Base-by-base conservation (phyloP, 2,113 vertebrate species). In the Heteronetta atricapilla region DNA sequence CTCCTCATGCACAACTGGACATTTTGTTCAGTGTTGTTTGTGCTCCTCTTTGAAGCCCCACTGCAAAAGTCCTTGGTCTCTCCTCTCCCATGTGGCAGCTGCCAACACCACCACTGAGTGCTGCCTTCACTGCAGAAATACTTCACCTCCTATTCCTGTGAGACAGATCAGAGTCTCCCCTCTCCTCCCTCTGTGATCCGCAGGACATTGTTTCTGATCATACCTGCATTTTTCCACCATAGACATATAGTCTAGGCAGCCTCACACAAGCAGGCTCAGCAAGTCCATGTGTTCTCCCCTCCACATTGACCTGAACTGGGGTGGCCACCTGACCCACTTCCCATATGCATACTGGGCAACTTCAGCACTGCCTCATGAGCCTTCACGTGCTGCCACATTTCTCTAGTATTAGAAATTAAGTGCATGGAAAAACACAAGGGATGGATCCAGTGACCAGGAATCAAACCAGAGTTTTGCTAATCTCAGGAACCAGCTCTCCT, bases 181-280 rank as follows among this genome's bases (percentile, higher is more conserved):
- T 3, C 23, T 89, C 26, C 34, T 60, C 55, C 34, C 22, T 13
- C 34, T 29, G 50, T 28, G 26, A 42, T 31, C 62, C 23, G 18
- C 14, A 36, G 73, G 48, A 66, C 28, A 17, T 52, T 46, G 46
- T 14, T 93, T 53, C 67, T 88, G 22, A 20, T 38, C 28, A 34
- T 8, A 28, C 4, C 0, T 0, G 40, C 29, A 60, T n/a, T 29
- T 55, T 82, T 68, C 58, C 53, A n/a, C 34, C n/a, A 29, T 0
- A 2, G 59, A 77, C 14, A 29, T 15, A 7, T 17, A 29, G 28
- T 33, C 59, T 50, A 38, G 42, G 42, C 48, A 85, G 55, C 33
- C 50, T 36, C 26, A 44, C 23, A 29, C 0, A 1, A 52, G 52
- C 17, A 78, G 70, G 55, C 28, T 91, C 70, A 36, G 66, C 42